A percentile compares a stretch with the other conserved stretches of the same genome.
Evolutionary conservation across 2,113 vertebrate species (phyloP).

Genomic region (sheep (Ovis aries)): DNA sequence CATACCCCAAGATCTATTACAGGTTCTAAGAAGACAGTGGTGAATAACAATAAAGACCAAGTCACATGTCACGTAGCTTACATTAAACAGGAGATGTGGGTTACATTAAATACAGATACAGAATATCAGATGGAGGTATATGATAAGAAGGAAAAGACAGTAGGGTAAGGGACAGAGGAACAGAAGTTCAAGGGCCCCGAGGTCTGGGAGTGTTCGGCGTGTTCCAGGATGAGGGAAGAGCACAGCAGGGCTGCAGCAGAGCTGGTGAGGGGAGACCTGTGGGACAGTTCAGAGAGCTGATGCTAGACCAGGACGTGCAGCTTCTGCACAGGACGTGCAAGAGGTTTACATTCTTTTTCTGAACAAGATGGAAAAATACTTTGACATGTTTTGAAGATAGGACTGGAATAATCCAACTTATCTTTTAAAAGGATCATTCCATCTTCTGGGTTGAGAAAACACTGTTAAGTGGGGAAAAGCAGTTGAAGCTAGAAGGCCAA

Average conservation of each 20-base stretch:
- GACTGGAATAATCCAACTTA: neutral
- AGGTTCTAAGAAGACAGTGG: neutral
- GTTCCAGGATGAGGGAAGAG: neutral
- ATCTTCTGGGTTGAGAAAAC: neutral
- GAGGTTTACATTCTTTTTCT: neutral
- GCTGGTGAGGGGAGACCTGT: no score
- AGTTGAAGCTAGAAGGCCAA: neutral
- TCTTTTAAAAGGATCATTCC: neutral
- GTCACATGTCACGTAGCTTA: neutral
- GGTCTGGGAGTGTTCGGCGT: neutral
- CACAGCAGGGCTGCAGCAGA: neutral
- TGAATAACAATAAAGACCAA: neutral
- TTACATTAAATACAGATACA: neutral
- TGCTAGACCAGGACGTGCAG: fast-evolving
- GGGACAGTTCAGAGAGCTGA: neutral
- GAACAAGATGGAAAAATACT: neutral
- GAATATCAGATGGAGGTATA: neutral
- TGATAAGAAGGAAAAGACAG: neutral
- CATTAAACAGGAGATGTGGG: neutral
- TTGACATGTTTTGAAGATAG: neutral
- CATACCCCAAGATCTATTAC: neutral
- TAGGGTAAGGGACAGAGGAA: neutral
- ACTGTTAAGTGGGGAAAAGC: neutral
- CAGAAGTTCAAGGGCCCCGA: neutral
- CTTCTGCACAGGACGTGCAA: neutral